These are phyloP conservation scores for Hyperoodon ampullatus DNA, from an alignment of 2,113 vertebrate genomes.

Conservation along the genomic window DNA sequence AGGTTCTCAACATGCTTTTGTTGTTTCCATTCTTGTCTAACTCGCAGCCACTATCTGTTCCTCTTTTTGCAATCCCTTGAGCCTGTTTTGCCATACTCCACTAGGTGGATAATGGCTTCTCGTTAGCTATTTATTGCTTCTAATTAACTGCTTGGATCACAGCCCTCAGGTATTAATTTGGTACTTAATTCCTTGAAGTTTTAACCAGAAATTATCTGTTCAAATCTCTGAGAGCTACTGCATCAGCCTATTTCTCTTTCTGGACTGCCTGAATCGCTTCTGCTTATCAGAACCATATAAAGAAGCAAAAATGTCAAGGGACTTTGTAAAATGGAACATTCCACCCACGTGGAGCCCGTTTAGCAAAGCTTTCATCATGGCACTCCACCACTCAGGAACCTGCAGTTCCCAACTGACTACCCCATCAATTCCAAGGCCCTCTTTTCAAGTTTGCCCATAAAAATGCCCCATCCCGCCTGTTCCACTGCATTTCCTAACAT, in stretches of 20 bases:
- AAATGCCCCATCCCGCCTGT: not conserved
- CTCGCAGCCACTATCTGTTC: not conserved
- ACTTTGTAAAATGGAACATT: not conserved
- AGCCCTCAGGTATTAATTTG: slow-evolving; percentile 64
- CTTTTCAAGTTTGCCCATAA: not conserved
- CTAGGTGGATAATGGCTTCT: slow-evolving; percentile 54
- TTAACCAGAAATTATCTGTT: slow-evolving; percentile 35
- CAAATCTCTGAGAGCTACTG: not conserved
- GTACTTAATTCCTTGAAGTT: slow-evolving; percentile 39
- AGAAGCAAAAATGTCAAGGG: not conserved
- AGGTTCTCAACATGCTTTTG: not conserved
- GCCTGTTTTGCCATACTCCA: slow-evolving; percentile 42
- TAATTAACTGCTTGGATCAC: slow-evolving; percentile 63
- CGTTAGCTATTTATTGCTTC: slow-evolving; percentile 72
- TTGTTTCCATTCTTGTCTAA: slow-evolving; percentile 41
- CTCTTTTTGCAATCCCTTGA: slow-evolving; percentile 39
- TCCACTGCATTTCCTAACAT: not conserved
- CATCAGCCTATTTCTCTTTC: not conserved
- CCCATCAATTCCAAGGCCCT: not conserved
- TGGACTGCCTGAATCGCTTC: not conserved
- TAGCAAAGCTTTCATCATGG: not conserved
- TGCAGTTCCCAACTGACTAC: not conserved
- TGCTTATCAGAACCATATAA: not conserved
- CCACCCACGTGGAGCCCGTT: not conserved
- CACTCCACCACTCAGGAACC: not conserved